Evolutionary conservation across 1,140 invertebrate species (phyloP), one percentile per base, ranked within the genome.

Genomic region (Agrypnia vestita): DNA sequence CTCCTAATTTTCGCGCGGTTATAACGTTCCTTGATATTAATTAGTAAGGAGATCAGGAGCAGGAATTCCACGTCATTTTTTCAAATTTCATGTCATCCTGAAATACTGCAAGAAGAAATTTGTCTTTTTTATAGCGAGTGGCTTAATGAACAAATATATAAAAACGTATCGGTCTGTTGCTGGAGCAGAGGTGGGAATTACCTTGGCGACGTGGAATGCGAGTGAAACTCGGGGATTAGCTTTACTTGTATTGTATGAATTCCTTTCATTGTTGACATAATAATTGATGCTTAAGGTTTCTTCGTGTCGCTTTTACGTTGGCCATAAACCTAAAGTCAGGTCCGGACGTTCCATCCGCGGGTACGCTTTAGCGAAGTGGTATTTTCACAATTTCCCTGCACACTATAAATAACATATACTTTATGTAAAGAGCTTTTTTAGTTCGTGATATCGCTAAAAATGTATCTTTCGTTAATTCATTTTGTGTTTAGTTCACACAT

Each of bases 161-260:
- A 35, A 35, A 35, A 35, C 62, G 46, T 69, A 69, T 69, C 46
- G 43, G 64, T 69, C 64, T 46, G n/a, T 11, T 19, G 62, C n/a
- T 46, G 7, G 9, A 25, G 15, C 11, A 3, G 62, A 67, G 25
- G 43, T 12, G 61, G 61, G 61, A 44, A 43, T n/a, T 51, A 35
- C 43, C 61, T 64, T 35, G 13, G 25, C 44, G 15, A 44, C 13
- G 64, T 19, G 64, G 64, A 47, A 69, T 69, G 64, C 64, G n/a
- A 69, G 64, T 69, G 64, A 69, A 69, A 69, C 64, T 69, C 64
- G n/a, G 13, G 46, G 64, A 69, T 69, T 64, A 19, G n/a, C n/a
- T n/a, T n/a, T n/a, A 69, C 64, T 69, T 69, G 64, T 69, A 69
- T 69, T 47, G 64, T 69, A 21, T 69, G 64, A 47, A 47, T 69